Conservation (phyloP, 2,888 invertebrate species). For the Cerceris ruficornis region DNA sequence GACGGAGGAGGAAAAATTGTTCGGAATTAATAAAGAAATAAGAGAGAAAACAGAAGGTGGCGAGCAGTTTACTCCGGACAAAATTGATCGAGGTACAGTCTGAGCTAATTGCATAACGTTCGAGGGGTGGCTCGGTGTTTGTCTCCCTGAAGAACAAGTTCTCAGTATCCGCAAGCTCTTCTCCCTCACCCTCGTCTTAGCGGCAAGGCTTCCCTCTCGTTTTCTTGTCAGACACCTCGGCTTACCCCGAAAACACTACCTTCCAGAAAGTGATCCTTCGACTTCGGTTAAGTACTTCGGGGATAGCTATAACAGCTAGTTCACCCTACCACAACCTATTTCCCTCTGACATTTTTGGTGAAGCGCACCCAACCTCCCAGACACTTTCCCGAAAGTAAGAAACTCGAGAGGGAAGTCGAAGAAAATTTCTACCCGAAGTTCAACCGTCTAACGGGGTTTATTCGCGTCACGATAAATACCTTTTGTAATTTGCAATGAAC, state of each 20-base stretch:
- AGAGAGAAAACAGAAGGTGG: not conserved
- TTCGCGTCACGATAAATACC: no score
- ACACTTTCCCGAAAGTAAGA: conserved; percentile 30
- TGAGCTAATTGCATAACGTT: conserved; percentile 26
- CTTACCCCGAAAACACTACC: conserved; percentile 30
- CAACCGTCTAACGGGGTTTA: not conserved
- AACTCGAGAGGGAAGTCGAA: conserved; percentile 22
- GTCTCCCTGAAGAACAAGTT: conserved; percentile 17
- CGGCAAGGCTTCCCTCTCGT: not conserved
- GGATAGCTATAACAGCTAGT: conserved; percentile 27
- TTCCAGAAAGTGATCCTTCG: conserved; percentile 28
- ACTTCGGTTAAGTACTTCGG: conserved; percentile 38
- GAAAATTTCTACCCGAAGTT: not conserved
- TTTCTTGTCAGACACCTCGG: conserved; percentile 11
- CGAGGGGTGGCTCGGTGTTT: conserved; percentile 15
- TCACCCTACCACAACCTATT: conserved; percentile 26
- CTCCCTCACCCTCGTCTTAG: not conserved
- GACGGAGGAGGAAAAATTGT: not conserved
- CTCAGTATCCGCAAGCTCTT: conserved; percentile 20
- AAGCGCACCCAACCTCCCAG: conserved; percentile 38
- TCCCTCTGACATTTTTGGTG: conserved; percentile 44
- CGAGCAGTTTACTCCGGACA: conserved; percentile 1
- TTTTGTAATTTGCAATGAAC: not conserved
- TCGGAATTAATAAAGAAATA: not conserved
- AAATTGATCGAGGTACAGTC: conserved; percentile 7